Evolutionary conservation across 1,140 invertebrate genomes (phyloP), one percentile per base, ranked within the genome.

Genomic region (Prorops nasuta): DNA sequence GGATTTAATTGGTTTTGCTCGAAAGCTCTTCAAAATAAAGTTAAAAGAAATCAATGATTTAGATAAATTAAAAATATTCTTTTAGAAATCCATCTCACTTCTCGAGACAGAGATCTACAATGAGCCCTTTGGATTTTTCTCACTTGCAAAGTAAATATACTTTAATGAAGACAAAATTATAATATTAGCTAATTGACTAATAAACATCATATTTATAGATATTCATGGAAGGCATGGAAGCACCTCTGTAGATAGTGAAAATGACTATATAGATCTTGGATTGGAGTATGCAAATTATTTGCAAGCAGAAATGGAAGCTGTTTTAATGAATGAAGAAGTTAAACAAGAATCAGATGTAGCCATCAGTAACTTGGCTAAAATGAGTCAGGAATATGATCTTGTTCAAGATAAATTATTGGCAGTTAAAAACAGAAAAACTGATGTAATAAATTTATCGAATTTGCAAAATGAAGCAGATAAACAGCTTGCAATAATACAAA

Each of bases 201-300:
- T n/a, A n/a, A n/a, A n/a, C n/a, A n/a, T n/a, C n/a, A n/a, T n/a
- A n/a, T n/a, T n/a, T n/a, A n/a, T n/a, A n/a, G n/a, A n/a, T n/a
- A n/a, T n/a, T n/a, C n/a, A n/a, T n/a, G n/a, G n/a, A n/a, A n/a
- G n/a, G n/a, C n/a, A n/a, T n/a, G n/a, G n/a, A n/a, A n/a, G n/a
- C n/a, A n/a, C n/a, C n/a, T 1, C 10, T 53, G 2, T 32, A 47
- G 51, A 60, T 21, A 10, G 36, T 7, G 44, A 54, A 10, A 36
- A 16, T 12, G 24, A 46, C 12, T 55, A 67, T 18, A 32, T 48
- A 14, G 67, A 69, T 10, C 19, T 66, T 7, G 28, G 51, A 35
- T 51, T 64, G 17, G 35, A 64, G 6, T 69, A 67, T 2, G 54
- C 67, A 20, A 47, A 59, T 37, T 66, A 67, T 37, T 44, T 67